Conservation (phyloP, 2,888 invertebrate genomes). For the Melieria crassipennis region DNA sequence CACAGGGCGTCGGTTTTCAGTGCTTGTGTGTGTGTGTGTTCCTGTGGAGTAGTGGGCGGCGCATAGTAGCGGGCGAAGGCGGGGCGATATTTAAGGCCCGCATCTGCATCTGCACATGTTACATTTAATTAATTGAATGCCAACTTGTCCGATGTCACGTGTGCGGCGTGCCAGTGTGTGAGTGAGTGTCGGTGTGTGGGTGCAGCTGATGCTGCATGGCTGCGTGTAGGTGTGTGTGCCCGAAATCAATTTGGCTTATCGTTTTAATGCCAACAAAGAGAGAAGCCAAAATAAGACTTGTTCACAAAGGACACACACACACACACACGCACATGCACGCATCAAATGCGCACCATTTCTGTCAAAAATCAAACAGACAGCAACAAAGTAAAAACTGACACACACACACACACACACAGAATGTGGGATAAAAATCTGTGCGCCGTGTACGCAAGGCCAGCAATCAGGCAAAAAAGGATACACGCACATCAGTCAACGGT, state of each 20-base stretch:
- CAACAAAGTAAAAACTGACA: too few relatives aligned
- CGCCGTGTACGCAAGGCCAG: too few relatives aligned
- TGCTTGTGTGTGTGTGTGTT: too few relatives aligned
- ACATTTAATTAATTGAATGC: slow-evolving; percentile 41
- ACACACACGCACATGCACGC: slow-evolving; percentile 5
- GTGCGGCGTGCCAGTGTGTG: slow-evolving; percentile 15
- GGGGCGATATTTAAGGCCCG: slow-evolving; percentile 28
- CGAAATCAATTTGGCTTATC: slow-evolving; percentile 43
- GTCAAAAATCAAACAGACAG: too few relatives aligned
- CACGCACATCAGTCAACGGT: slow-evolving; percentile 22
- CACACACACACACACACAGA: too few relatives aligned
- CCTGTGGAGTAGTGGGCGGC: background rate
- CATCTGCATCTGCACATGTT: slow-evolving; percentile 31
- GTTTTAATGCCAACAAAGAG: slow-evolving; percentile 36
- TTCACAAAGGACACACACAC: slow-evolving; percentile 24
- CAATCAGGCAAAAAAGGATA: slow-evolving; percentile 14
- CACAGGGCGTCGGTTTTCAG: too few relatives aligned
- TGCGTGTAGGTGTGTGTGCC: slow-evolving; percentile 6
- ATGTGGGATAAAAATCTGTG: too few relatives aligned
- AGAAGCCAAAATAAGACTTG: slow-evolving; percentile 19
- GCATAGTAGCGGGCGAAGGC: background rate
- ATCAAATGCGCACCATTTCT: background rate
- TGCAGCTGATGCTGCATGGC: background rate
- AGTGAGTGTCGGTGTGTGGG: background rate
- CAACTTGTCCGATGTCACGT: slow-evolving; percentile 30